Evolutionary conservation across 1,140 invertebrate genomes (phyloP).

Genomic region (Nixonia krombeini): DNA sequence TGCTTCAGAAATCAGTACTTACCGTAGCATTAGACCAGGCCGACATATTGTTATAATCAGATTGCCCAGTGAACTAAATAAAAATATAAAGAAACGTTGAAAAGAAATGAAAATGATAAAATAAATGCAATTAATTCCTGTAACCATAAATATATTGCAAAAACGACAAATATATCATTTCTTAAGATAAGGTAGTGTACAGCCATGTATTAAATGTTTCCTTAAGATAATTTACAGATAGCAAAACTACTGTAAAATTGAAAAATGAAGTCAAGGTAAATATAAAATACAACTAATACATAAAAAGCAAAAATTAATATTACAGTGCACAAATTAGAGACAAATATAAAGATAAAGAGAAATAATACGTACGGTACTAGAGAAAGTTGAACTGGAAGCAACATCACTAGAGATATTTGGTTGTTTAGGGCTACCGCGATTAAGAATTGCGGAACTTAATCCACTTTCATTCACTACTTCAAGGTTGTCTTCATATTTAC

Average conservation of each 20-base stretch:
- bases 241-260: neutral
- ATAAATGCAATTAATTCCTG: neutral
- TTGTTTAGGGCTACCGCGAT: conserved; percentile 56
- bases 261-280: neutral
- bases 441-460: conserved; percentile 62
- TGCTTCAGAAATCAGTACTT: conserved; percentile 63
- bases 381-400: conserved; percentile 31
- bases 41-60: conserved; percentile 95
- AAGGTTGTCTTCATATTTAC: conserved; percentile 81
- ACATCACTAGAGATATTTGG: conserved; percentile 39
- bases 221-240: too few relatives aligned
- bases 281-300: too few relatives aligned
- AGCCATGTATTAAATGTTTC: neutral
- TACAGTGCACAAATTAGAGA: too few relatives aligned
- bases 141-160: neutral
- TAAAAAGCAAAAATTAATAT: neutral
- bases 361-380: conserved; percentile 22
- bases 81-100: conserved; percentile 50
- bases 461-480: conserved; percentile 74
- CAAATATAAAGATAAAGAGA: neutral
- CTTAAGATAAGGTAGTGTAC: neutral
- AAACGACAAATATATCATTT: neutral
- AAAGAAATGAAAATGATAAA: conserved; percentile 14
- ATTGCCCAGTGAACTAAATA: conserved; percentile 79
- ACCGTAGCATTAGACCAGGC: conserved; percentile 86